Evolutionary conservation across 1,140 invertebrate genomes (phyloP).

Genomic region (Meloidogyne exigua): DNA sequence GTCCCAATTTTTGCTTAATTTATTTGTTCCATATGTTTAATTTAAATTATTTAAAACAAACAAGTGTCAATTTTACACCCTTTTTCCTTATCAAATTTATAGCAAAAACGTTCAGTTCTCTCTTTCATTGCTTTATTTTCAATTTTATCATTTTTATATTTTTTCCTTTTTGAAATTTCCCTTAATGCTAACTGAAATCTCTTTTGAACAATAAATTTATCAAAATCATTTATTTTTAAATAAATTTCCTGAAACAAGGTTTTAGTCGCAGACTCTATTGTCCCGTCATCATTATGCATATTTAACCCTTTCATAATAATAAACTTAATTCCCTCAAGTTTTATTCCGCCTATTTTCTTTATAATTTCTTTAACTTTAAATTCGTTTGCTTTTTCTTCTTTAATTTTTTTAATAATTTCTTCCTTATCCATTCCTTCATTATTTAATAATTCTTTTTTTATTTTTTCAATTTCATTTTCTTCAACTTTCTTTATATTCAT

Average conservation of each 20-base stretch:
- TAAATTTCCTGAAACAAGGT: too few relatives aligned
- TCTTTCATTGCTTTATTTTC: not conserved
- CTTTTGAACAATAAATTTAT: not conserved
- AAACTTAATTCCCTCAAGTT: not conserved
- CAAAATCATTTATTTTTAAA: not conserved
- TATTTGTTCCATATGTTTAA: too few relatives aligned
- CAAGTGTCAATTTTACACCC: not conserved
- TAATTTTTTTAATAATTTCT: not conserved
- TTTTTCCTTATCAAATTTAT: not conserved
- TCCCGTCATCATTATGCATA: too few relatives aligned
- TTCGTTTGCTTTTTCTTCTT: slow-evolving; percentile 7
- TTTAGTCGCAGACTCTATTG: too few relatives aligned
- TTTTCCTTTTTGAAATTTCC: not conserved
- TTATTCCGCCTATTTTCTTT: not conserved
- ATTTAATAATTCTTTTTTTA: not conserved
- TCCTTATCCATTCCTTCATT: not conserved
- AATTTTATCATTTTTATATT: not conserved
- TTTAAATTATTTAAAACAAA: too few relatives aligned
- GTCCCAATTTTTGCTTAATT: too few relatives aligned
- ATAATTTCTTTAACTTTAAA: not conserved
- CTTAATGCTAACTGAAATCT: not conserved
- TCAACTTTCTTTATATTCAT: not conserved
- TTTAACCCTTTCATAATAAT: too few relatives aligned
- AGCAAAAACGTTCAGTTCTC: not conserved
- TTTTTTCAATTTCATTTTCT: not conserved